Conservation (phyloP, 2,888 invertebrate species). For the Nemurella pictetii region DNA sequence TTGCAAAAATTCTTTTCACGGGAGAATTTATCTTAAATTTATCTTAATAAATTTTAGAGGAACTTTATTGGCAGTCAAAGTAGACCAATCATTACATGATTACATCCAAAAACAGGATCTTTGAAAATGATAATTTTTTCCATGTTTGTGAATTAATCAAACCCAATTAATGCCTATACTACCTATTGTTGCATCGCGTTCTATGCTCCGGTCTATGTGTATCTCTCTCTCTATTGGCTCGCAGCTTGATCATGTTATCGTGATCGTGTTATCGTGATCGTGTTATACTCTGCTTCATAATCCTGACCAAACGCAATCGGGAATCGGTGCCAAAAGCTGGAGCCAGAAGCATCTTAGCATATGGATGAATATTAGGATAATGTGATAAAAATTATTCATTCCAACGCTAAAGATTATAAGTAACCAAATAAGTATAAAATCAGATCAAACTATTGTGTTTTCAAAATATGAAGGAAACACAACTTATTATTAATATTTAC, state of each 20-base stretch:
- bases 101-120: not conserved
- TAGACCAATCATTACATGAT: not conserved
- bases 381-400: not conserved
- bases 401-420: not conserved
- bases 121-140: not conserved
- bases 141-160: not conserved
- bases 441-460: not conserved
- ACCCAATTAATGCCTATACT: not conserved
- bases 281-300: not conserved
- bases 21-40: too few relatives aligned
- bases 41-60: not conserved
- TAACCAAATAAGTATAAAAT: not conserved
- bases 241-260: not conserved
- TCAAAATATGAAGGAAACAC: not conserved
- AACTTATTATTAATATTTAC: not conserved
- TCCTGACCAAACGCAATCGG: not conserved
- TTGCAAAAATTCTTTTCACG: not conserved
- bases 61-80: not conserved
- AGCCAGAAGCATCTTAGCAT: not conserved
- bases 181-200: too few relatives aligned
- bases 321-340: not conserved
- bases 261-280: not conserved
- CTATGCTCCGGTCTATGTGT: not conserved
- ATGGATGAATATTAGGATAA: not conserved
- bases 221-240: not conserved